These are phyloP conservation scores for Agrypnia vestita DNA, from an alignment of 1,140 invertebrate species.

Conservation along the genomic window DNA sequence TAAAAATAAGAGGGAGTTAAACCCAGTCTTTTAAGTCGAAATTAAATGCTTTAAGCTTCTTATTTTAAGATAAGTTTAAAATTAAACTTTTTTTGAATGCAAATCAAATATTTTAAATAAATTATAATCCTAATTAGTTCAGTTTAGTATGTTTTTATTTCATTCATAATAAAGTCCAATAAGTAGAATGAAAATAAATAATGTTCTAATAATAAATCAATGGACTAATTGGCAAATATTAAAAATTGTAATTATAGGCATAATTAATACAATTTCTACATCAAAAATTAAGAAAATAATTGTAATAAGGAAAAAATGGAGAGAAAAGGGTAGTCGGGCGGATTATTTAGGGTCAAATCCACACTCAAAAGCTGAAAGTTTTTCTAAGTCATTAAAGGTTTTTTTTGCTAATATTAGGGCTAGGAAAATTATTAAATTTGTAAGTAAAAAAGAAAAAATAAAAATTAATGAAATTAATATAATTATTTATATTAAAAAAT, in stretches of 20 bases:
- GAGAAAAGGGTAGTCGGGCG: no score
- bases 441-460: no score
- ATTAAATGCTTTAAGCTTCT: no score
- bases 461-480: constrained; percentile 73
- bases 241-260: constrained; percentile 68
- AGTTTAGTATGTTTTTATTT: constrained; percentile 76
- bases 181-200: no score
- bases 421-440: no score
- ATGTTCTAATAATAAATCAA: no score
- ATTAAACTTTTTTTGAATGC: constrained; percentile 77
- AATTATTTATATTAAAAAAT: no score
- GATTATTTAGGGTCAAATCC: no score
- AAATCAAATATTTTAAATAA: constrained; percentile 79
- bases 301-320: no score
- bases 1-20: no score
- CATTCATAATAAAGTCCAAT: constrained; percentile 70
- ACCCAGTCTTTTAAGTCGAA: no score
- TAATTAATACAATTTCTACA: constrained; percentile 76
- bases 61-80: constrained; percentile 63
- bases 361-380: constrained; percentile 77
- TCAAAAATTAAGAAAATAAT: constrained; percentile 79
- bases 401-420: constrained; percentile 71
- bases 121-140: constrained; percentile 74
- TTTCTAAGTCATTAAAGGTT: constrained; percentile 73
- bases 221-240: no score